phyloP scores from a whole-genome alignment of 2,888 invertebrate genomes.

The Stenchaetothrips biformis region DNA sequence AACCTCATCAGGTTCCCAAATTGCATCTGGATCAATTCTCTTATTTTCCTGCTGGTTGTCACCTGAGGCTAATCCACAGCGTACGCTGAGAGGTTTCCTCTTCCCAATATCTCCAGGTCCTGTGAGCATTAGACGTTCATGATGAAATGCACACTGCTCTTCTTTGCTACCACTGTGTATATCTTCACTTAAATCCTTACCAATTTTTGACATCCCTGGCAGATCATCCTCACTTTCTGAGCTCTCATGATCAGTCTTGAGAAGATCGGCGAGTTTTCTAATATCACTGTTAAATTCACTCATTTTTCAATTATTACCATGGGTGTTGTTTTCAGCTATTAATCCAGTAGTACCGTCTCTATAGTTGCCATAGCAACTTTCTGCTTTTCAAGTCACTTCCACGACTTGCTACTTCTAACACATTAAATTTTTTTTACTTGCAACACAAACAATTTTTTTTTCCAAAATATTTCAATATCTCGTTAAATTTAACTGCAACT shows the following conservation, averaged over 20 bases:
- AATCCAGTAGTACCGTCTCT: too few relatives aligned
- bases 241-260: constrained; percentile 41
- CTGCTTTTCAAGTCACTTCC: too few relatives aligned
- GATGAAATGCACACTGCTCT: not conserved
- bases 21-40: constrained; percentile 42
- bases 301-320: constrained; percentile 26
- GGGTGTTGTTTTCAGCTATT: too few relatives aligned
- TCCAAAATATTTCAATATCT: too few relatives aligned
- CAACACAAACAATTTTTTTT: too few relatives aligned
- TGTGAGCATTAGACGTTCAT: constrained; percentile 37
- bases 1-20: constrained; percentile 43
- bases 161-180: not conserved
- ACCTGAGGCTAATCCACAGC: constrained; percentile 39
- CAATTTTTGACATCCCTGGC: constrained; percentile 36
- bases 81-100: constrained; percentile 33
- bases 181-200: constrained; percentile 32
- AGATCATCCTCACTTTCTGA: constrained; percentile 43
- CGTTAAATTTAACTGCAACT: too few relatives aligned
- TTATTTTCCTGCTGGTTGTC: constrained; percentile 36
- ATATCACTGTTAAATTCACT: constrained; percentile 39
- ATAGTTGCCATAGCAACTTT: too few relatives aligned
- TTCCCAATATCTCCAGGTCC: constrained; percentile 49
- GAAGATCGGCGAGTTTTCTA: constrained; percentile 44
- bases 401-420: too few relatives aligned
- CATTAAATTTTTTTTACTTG: too few relatives aligned